A percentile compares a stretch with the other conserved stretches of the same genome.
Conservation (phyloP, 2,888 invertebrate species). For the Nymphalis urticae region DNA sequence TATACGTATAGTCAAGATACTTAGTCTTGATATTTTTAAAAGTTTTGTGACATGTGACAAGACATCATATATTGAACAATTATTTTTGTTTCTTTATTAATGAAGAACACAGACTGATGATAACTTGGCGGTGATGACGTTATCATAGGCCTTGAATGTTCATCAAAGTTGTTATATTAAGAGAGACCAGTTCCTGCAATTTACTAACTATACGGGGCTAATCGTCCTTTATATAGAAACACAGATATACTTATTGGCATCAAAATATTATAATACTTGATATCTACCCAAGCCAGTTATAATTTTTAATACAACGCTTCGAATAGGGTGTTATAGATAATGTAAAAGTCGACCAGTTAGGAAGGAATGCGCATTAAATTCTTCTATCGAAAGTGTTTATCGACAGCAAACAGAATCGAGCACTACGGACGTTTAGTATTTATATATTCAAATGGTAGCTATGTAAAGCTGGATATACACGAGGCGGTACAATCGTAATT, state of each 20-base stretch:
- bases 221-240: too few species aligned
- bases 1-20: neutral
- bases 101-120: too few species aligned
- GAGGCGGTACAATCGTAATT: constrained; percentile 34
- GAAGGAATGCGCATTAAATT: constrained; percentile 2
- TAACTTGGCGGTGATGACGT: too few species aligned
- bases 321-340: constrained; percentile 16
- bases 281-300: neutral
- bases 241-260: too few species aligned
- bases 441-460: constrained; percentile 27
- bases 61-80: too few species aligned
- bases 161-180: too few species aligned
- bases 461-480: constrained; percentile 25
- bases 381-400: constrained; percentile 12
- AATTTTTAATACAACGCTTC: constrained; percentile 3
- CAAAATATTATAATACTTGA: too few species aligned
- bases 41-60: neutral
- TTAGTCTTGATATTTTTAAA: neutral
- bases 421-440: constrained; percentile 17
- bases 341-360: constrained; percentile 9
- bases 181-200: too few species aligned
- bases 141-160: too few species aligned
- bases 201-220: too few species aligned
- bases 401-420: constrained; percentile 12
- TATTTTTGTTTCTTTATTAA: too few species aligned